Base-by-base conservation (phyloP, 2,888 invertebrate genomes). In the Agrotis ipsilon region DNA sequence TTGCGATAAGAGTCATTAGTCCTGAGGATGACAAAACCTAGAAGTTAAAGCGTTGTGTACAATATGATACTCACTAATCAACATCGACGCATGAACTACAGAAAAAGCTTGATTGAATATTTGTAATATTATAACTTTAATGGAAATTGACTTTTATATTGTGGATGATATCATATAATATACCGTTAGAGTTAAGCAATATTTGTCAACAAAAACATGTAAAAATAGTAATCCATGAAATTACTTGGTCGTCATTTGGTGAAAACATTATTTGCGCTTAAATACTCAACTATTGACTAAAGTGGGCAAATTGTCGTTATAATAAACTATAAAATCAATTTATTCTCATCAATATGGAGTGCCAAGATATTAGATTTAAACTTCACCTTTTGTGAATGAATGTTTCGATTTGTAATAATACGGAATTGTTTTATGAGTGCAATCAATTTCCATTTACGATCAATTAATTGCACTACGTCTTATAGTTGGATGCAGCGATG, bases 371-470 rank as follows among this genome's bases (percentile, higher is more conserved):
- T 14, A 39, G 39, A 68, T 51, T 24, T 51, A 52, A 57, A 58
- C 14, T 39, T 5, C 27, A 68, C 6, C n/a, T 46, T 68, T 58
- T 3, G 5, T 46, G 14, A 61, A 65, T 64, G 32, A n/a, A 19
- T 45, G 11, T 24, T n/a, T 64, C 46, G 18, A 75, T 62, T 63
- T 71, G 48, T 49, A 61, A 66, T 67, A 74, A 68, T 59, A 73
- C 21, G 32, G 51, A 78, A 73, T 79, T 69, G 57, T 70, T 73
- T 72, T 62, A 64, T 73, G 64, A 67, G 45, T 60, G 59, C 66
- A 70, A 82, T 79, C 49, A 76, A 76, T 73, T 76, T 76, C 52
- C 57, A 84, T 84, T 80, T 60, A 74, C 72, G 61, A 72, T 58
- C 68, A 67, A 78, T 84, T 76, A 74, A 76, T 69, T 77, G 77